Evolutionary conservation across 2,797 vertebrate genomes (phyloP), one percentile per base, ranked within the genome.

Genomic region (Gallinago solitaria): DNA sequence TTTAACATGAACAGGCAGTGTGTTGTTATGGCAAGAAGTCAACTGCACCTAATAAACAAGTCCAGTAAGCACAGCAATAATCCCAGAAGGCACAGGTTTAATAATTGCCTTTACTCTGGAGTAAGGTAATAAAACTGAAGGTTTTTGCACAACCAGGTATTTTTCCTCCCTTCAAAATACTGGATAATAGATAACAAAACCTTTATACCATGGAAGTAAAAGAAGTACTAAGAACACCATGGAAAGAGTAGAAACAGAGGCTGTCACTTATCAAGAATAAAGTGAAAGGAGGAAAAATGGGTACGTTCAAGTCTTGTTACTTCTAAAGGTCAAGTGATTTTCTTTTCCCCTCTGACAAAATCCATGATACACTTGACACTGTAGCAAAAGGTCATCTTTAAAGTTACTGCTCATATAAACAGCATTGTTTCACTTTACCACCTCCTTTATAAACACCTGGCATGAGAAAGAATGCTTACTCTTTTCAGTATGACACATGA

Each of bases 271-370:
- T 6, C 48, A 78, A 65, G 57, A 85, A 89, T 32, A 45, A 87
- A 90, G 10, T 9, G 30, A 80, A 94, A 84, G 24, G 54, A 90
- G 10, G 21, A 87, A 93, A 83, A 91, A 84, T 33, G 15, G 32
- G 35, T 82, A 64, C 6, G 1, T 87, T 90, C 56, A 67, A 85
- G 83, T 73, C 85, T 64, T 78, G 43, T 74, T 92, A 91, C 32
- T 77, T 83, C 63, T 93, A 92, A 97, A 97, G 89, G 94, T 95
- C 90, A 89, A 83, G 51, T 16, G 37, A 80, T 69, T 61, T 78
- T 64, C 54, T 83, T 67, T 57, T 30, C 9, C 25, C 18, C 11
- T 16, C 16, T 5, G 24, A 92, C 63, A 96, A 91, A 95, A 90
- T 79, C 48, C 24, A 67, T 60, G 32, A 93, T 56, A 90, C 21